Evolutionary conservation across 2,888 invertebrate species (phyloP), one percentile per base, ranked within the genome.

Genomic region (Polydrusus pterygomalis): DNA sequence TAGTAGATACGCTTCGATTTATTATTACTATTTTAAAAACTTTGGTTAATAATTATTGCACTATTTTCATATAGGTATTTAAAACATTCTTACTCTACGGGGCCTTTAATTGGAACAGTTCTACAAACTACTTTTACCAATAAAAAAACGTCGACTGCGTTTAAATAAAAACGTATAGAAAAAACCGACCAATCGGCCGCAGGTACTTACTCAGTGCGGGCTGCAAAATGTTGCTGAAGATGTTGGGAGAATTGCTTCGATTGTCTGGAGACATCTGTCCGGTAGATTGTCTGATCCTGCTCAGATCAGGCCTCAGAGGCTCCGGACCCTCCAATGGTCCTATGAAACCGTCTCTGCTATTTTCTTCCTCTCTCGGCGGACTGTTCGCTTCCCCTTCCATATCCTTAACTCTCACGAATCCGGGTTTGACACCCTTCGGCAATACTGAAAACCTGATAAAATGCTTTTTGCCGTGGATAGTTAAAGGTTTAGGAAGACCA

Each of bases 401-500:
- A 75, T 93, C 92, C 2, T 90, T 89, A 51, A 96, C 93, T 77
- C 89, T 89, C 0, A 93, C 90, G 77, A 90, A 90, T 0, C 96
- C 96, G 0, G 95, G 93, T 78, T 90, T 90, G 6, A 95, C 89
- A 45, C 93, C 92, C 69, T 91, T 90, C 0, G 96, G 96, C 75
- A 96, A 86, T 0, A 93, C 93, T 0, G 95, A 93, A 86, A 97
- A 95, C 45, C 96, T 82, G 30, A 96, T 90, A 84, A 94, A 96
- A 85, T 94, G 94, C 82, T 94, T 95, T 79, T 92, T 92, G 34
- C 91, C 93, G n/a, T 92, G 91, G 1, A 96, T 89, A 70, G 91
- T 89, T 73, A 96, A 91, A 2, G 95, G 94, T 84, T 94, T 94
- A 0, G 96, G 96, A 71, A 96, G 87, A 40, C 95, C 96, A 20